Evolutionary conservation across 92 coral and sea anemone genomes (phyloP), one percentile per base, ranked within the genome.

Genomic region (Porites evermanni): DNA sequence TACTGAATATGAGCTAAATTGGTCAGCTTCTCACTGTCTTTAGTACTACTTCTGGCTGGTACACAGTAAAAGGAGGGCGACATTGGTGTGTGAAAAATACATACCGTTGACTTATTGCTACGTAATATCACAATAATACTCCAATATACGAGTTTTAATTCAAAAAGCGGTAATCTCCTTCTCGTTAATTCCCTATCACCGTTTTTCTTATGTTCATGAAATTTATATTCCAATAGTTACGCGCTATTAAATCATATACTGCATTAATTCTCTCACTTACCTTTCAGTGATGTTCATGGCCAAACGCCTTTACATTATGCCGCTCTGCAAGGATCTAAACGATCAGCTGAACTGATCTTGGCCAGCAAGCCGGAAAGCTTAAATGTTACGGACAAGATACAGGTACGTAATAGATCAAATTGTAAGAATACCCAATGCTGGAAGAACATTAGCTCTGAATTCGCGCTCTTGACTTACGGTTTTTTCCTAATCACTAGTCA

Each of bases 221-320:
- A 54, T 0, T 11, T 14, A 56, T 2, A 11, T 1, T 56, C 61
- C 47, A 0, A 38, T 38, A 38, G 61, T 11, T 56, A 10, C 3
- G 3, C 17, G 61, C 13, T 7, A 54, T 44, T 72, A 72, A 72
- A 44, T 73, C 54, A 56, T 53, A 26, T 4, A 56, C 4, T 51
- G 13, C 6, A 10, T 21, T 24, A 29, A 23, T 23, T 7, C 6
- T 12, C 51, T 8, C 61, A 56, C 2, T 70, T 81, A 10, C 56
- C 3, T 26, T 38, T 18, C 18, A 94, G 98, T 83, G 98, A 94
- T 59, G 87, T 80, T 8, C 93, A 93, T 17, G 98, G 98, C 61
- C 98, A 94, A 84, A 93, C 96, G 0, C 98, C 98, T 2, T 82
- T 94, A 19, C 98, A 94, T 83, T 94, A 94, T 75, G 98, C 98